These are phyloP conservation scores for Prinia subflava DNA, from an alignment of 2,113 vertebrate species.

Conservation along the genomic window DNA sequence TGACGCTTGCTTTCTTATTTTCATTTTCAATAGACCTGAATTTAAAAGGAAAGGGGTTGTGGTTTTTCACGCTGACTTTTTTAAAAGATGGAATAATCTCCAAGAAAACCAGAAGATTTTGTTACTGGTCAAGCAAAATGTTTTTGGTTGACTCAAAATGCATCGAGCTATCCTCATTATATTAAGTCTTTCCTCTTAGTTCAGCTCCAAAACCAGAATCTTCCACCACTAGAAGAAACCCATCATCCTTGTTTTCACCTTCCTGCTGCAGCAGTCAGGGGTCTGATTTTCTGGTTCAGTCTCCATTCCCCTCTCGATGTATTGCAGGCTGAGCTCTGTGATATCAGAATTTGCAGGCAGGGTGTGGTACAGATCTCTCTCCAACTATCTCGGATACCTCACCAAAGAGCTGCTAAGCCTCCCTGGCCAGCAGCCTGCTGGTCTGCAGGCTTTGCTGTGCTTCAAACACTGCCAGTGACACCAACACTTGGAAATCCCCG, in stretches of 20 bases:
- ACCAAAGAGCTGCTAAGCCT: background rate
- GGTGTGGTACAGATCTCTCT: background rate
- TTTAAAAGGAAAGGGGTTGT: background rate
- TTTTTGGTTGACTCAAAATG: background rate
- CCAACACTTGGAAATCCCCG: background rate
- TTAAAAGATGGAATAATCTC: background rate
- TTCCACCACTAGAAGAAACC: background rate
- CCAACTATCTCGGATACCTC: background rate
- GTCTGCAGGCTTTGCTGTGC: background rate
- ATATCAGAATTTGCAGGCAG: background rate
- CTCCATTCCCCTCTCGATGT: background rate
- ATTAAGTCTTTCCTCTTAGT: background rate
- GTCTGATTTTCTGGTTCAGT: background rate
- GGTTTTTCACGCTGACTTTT: background rate
- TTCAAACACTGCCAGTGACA: background rate
- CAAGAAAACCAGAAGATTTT: conserved; percentile 9
- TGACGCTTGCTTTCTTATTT: background rate
- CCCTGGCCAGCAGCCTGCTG: background rate
- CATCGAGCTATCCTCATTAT: background rate
- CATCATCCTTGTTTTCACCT: background rate
- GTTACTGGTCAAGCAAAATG: background rate
- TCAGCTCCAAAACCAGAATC: background rate
- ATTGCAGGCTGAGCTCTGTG: background rate
- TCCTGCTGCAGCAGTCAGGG: background rate
- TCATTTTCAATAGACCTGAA: background rate